Conservation (phyloP, 2,797 vertebrate genomes). For the Todus mexicanus region DNA sequence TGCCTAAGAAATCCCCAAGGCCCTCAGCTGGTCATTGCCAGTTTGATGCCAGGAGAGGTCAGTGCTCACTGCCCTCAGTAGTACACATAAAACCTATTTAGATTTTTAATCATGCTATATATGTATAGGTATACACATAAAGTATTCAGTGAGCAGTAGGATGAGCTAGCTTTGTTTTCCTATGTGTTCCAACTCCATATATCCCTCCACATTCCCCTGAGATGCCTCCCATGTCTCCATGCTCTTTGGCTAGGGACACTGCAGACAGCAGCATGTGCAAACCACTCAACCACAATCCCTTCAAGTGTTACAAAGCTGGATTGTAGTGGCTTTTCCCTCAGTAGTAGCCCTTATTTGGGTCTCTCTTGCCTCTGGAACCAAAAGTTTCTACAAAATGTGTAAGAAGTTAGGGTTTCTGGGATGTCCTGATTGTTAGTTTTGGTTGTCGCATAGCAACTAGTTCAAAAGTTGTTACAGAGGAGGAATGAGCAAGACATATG, state of each 20-base stretch:
- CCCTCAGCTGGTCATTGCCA: neutral
- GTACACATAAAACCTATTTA: neutral
- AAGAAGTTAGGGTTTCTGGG: neutral
- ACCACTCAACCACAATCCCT: neutral
- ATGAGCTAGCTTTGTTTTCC: neutral
- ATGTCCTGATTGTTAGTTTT: neutral
- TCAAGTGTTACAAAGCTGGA: neutral
- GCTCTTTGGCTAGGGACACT: neutral
- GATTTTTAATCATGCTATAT: neutral
- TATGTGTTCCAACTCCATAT: rapidly evolving
- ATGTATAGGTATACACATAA: neutral
- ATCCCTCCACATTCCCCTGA: neutral
- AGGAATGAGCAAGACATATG: neutral
- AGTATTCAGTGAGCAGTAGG: neutral
- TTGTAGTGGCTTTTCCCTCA: neutral
- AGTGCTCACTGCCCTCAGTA: neutral
- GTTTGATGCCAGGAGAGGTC: neutral
- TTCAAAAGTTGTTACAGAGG: neutral
- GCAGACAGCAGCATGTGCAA: neutral
- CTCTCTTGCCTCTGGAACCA: neutral
- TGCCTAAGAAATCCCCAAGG: neutral
- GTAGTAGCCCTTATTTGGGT: neutral
- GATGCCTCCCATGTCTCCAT: neutral
- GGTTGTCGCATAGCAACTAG: neutral
- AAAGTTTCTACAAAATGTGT: neutral